A percentile compares a stretch with the other conserved stretches of the same genome.
Conservation (phyloP, 37 sponge, comb jelly and placozoan genomes). For the Corticium candelabrum region DNA sequence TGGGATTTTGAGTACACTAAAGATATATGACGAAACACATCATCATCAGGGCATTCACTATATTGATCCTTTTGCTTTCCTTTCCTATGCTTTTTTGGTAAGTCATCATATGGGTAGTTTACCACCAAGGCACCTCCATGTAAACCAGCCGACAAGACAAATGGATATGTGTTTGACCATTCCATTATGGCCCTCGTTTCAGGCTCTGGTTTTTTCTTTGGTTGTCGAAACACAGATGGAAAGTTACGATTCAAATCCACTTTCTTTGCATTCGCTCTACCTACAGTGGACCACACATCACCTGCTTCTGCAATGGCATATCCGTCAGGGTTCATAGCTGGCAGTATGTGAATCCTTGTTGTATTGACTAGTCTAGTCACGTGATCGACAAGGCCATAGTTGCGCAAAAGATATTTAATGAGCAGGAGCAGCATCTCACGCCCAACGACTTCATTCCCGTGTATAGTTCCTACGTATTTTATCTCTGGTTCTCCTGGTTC, state of each 20-base stretch:
- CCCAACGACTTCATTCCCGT: conserved; percentile 96
- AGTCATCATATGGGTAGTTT: conserved; percentile 88
- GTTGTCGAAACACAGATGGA: conserved; percentile 50
- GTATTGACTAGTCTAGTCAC: conserved; percentile 58
- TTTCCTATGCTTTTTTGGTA: neutral
- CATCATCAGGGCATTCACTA: conserved; percentile 55
- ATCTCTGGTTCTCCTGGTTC: conserved; percentile 93
- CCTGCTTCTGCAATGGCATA: conserved; percentile 41
- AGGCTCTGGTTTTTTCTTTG: conserved; percentile 16
- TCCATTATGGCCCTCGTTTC: conserved; percentile 80
- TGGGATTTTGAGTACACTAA: conserved; percentile 65
- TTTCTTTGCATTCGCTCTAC: conserved; percentile 68
- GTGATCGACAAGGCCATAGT: conserved; percentile 34
- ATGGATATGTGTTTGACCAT: conserved; percentile 71
- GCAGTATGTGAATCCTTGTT: conserved; percentile 91
- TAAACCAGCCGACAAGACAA: conserved; percentile 91
- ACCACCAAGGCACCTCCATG: conserved; percentile 93
- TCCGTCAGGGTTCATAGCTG: conserved; percentile 97
- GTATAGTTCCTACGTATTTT: conserved; percentile 95
- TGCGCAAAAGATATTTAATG: conserved; percentile 59
- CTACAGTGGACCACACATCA: conserved; percentile 26
- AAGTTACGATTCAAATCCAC: conserved; percentile 92
- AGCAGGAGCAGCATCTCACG: conserved; percentile 84
- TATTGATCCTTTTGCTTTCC: neutral
- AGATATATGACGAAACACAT: conserved; percentile 61